A percentile compares a stretch with the other conserved stretches of the same genome.
phyloP scores from a whole-genome alignment of 2,888 invertebrate genomes.

The Cyclophora punctaria region DNA sequence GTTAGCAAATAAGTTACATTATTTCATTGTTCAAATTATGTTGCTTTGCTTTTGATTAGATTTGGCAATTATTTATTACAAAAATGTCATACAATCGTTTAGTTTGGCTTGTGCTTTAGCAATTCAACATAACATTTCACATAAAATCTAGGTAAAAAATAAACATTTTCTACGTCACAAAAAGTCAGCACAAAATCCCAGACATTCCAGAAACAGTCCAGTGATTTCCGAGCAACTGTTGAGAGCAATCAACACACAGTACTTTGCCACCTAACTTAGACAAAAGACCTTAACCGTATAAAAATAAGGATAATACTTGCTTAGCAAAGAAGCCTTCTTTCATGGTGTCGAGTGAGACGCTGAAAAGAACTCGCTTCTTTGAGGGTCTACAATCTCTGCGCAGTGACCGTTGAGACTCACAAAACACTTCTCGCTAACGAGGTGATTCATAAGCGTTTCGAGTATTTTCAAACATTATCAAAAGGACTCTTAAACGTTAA shows the following conservation, averaged over 20 bases:
- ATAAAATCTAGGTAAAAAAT: no score
- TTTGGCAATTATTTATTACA: no score
- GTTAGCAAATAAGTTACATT: no score
- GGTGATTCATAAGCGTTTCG: constrained; percentile 7
- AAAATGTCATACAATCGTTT: no score
- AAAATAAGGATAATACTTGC: constrained; percentile 18
- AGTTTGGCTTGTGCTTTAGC: no score
- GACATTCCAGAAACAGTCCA: constrained; percentile 3
- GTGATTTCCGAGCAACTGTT: constrained; percentile 32
- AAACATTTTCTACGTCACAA: background rate
- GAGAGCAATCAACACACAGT: constrained; percentile 37
- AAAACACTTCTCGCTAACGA: constrained; percentile 52
- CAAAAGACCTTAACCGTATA: constrained; percentile 19
- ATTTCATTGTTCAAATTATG: no score
- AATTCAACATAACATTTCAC: constrained; percentile 1
- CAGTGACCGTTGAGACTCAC: constrained; percentile 41
- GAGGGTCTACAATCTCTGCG: constrained; percentile 6
- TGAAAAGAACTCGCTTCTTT: constrained; percentile 7
- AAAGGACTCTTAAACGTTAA: no score
- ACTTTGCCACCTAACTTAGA: constrained; percentile 1
- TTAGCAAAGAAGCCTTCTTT: no score
- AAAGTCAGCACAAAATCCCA: constrained; percentile 9
- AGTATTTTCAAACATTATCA: constrained; percentile 2
- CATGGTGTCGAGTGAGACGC: no score
- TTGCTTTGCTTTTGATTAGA: no score